Percentiles rank a stretch among this genome's conserved stretches.
Conservation (phyloP, 2,113 vertebrate genomes). For the Carettochelys insculpta region DNA sequence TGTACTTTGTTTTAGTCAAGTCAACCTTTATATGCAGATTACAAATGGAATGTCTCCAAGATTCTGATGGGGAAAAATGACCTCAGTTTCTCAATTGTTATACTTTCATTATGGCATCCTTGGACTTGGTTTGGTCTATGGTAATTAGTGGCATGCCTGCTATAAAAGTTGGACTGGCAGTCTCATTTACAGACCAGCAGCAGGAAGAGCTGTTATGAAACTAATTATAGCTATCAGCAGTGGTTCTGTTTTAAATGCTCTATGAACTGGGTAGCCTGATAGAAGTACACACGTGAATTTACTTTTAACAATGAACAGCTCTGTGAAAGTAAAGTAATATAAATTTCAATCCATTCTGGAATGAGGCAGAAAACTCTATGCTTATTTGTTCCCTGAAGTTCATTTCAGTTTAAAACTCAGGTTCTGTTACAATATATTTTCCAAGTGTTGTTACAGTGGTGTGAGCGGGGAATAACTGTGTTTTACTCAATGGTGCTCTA, state of each 20-base stretch:
- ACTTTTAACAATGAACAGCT: conserved; percentile 53
- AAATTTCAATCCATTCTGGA: conserved; percentile 47
- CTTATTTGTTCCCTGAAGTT: conserved; percentile 33
- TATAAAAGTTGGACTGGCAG: conserved; percentile 40
- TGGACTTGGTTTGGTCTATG: conserved; percentile 30
- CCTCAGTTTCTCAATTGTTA: conserved; percentile 1
- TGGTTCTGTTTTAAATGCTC: conserved; percentile 69
- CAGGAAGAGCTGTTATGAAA: conserved; percentile 68
- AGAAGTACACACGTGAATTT: conserved; percentile 64
- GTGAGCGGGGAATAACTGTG: conserved; percentile 50
- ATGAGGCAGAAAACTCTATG: conserved; percentile 15
- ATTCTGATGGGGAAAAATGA: conserved; percentile 50
- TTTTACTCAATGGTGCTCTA: conserved; percentile 35
- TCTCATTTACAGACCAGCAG: conserved; percentile 58
- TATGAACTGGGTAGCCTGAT: conserved; percentile 58
- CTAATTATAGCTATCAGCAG: conserved; percentile 74
- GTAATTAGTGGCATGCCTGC: conserved; percentile 61
- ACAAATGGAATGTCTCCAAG: conserved; percentile 45
- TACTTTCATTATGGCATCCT: conserved; percentile 35
- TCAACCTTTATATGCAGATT: conserved; percentile 45
- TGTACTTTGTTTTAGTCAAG: conserved; percentile 54
- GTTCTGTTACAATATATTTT: conserved; percentile 31
- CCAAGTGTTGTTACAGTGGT: conserved; percentile 30
- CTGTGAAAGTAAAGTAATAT: conserved; percentile 17
- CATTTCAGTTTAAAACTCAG: conserved; percentile 47